Base-by-base conservation (phyloP, 64 coral and sea anemone genomes). In the Orbicella faveolata region DNA sequence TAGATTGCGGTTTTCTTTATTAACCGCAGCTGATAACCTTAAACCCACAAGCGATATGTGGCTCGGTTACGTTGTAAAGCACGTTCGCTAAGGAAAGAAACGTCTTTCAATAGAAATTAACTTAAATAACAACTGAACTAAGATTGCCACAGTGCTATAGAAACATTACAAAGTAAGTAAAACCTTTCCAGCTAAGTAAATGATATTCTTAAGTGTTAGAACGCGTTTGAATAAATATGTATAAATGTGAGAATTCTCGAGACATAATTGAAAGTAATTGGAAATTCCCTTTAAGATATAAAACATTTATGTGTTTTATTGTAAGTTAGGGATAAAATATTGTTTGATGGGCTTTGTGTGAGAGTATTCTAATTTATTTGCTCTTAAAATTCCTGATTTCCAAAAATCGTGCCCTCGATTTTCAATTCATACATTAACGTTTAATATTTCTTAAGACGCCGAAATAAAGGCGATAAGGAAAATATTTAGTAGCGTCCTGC, bases 261-360 rank as follows among this genome's bases (percentile, higher is more conserved):
- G 37, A 19, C 63, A 72, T 68, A 52, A 85, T 85, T 70, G 82
- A 70, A 73, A 53, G 63, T 34, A 85, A 85, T 85, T 85, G 37
- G 64, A 41, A 23, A 52, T 72, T 16, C 37, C 23, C 64, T 36
- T 85, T 52, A 39, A 33, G 39, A 65, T 26, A 73, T 85, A 33
- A 85, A 85, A 69, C 20, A 68, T 85, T 72, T 53, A 85, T 85
- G 26, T 20, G 20, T 37, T 44, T 9, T 20, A 70, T 83, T 68
- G 33, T 67, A 65, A 20, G 61, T 66, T 44, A 44, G 18, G 19
- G 33, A 23, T 83, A 20, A 67, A 83, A 36, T 37, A 83, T 67
- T 83, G 36, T 23, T 67, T 67, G 48, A 64, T 67, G 19, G 23
- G 41, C 72, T 85, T 72, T 81, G n/a, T 36, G 54, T 63, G 14